Conservation (phyloP, 2,113 vertebrate species). For the Girardinichthys multiradiatus region DNA sequence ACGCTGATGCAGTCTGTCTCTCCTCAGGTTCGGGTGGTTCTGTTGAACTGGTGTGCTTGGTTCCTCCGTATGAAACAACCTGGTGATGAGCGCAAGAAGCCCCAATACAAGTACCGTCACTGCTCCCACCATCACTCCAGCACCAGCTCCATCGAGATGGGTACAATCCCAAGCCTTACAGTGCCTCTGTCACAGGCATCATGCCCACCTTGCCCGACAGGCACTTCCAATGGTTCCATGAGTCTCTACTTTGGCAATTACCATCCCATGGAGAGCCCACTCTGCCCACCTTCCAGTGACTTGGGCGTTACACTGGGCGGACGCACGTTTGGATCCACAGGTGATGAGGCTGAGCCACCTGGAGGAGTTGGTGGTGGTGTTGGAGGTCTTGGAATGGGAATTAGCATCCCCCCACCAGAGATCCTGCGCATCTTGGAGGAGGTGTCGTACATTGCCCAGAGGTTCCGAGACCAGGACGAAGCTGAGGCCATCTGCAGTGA, state of each 20-base stretch:
- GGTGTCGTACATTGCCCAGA: conserved; percentile 89
- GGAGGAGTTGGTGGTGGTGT: conserved; percentile 60
- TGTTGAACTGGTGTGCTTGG: conserved; percentile 98
- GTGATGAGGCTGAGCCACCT: conserved; percentile 71
- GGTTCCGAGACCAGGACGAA: conserved; percentile 92
- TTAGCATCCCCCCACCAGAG: conserved; percentile 76
- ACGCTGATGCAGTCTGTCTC: background rate
- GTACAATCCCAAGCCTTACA: conserved; percentile 55
- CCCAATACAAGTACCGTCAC: conserved; percentile 79
- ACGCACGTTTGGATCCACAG: conserved; percentile 43
- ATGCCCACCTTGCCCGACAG: conserved; percentile 73
- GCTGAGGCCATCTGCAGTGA: conserved; percentile 88
- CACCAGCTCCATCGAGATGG: conserved; percentile 80
- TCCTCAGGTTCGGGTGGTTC: conserved; percentile 88
- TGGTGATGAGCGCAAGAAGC: conserved; percentile 86
- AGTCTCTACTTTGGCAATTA: conserved; percentile 87
- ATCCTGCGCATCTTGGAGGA: conserved; percentile 88
- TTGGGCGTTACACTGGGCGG: conserved; percentile 86
- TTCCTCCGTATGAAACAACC: conserved; percentile 97
- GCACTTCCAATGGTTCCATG: conserved; percentile 86
- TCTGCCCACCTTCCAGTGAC: conserved; percentile 87
- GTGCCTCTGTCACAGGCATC: conserved; percentile 67
- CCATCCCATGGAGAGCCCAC: conserved; percentile 84
- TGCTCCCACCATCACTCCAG: conserved; percentile 85
- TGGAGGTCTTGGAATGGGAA: conserved; percentile 71